Evolutionary conservation across 2,113 vertebrate species (phyloP).

Genomic region (Charadrius vociferus): DNA sequence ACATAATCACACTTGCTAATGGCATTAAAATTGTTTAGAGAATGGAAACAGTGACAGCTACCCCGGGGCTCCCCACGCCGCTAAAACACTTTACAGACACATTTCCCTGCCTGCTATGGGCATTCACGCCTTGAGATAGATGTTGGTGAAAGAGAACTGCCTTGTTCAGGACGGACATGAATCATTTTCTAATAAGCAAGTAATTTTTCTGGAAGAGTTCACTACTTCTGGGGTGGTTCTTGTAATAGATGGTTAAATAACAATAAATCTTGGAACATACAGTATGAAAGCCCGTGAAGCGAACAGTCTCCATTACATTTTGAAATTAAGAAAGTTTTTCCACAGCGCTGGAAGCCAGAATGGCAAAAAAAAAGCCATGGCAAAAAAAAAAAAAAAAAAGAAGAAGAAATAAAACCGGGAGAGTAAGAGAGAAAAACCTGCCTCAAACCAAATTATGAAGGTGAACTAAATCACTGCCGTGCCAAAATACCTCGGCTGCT

Average conservation of each 20-base stretch:
- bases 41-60: constrained; percentile 20
- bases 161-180: neutral
- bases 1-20: constrained; percentile 35
- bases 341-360: constrained; percentile 20
- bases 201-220: constrained; percentile 6
- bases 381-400: neutral
- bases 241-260: constrained; percentile 17
- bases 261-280: neutral
- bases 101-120: neutral
- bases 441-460: constrained; percentile 50
- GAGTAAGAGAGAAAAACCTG: neutral
- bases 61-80: neutral
- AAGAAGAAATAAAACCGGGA: neutral
- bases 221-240: neutral
- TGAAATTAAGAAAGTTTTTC: constrained; percentile 56
- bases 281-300: neutral
- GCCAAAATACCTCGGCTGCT: constrained; percentile 22
- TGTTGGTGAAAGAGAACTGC: neutral
- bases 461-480: constrained; percentile 4
- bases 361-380: neutral
- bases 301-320: constrained; percentile 24
- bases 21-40: constrained; percentile 40
- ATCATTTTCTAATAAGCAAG: constrained; percentile 36
- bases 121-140: neutral
- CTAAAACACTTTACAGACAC: neutral